Evolutionary conservation across 2,113 vertebrate species (phyloP).

Genomic region (Calidris pugnax): DNA sequence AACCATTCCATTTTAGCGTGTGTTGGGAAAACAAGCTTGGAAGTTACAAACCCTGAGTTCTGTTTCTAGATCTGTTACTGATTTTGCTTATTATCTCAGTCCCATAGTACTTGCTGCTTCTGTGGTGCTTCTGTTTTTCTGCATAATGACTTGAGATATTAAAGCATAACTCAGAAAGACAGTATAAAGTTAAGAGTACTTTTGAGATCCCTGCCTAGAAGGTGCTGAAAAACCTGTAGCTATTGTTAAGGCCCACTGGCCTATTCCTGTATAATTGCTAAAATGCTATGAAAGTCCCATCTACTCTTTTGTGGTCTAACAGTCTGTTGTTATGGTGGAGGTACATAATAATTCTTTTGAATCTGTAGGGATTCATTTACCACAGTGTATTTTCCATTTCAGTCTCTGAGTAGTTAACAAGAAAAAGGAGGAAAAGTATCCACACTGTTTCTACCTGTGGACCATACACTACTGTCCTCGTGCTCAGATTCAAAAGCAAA

Average conservation of each 20-base stretch:
- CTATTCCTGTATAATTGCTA: not conserved
- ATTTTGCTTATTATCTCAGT: not conserved
- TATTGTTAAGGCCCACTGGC: not conserved
- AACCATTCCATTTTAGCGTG: not conserved
- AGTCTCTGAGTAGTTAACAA: not conserved
- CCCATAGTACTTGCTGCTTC: not conserved
- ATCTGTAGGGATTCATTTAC: not conserved
- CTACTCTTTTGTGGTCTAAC: not conserved
- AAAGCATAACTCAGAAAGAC: not conserved
- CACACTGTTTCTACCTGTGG: not conserved
- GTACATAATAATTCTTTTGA: not conserved
- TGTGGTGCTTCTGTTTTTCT: not conserved
- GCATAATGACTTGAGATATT: not conserved
- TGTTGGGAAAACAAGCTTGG: not conserved
- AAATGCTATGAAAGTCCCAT: not conserved
- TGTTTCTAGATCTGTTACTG: not conserved
- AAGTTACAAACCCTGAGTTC: not conserved
- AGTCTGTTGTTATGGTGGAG: not conserved
- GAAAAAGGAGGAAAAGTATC: not conserved
- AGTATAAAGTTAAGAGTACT: not conserved
- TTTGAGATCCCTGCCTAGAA: not conserved
- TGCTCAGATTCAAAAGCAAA: not conserved
- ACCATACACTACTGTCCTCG: not conserved
- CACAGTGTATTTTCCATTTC: not conserved
- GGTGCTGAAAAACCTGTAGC: not conserved